A percentile compares a stretch with the other conserved stretches of the same genome.
Evolutionary conservation across 1,140 invertebrate species (phyloP).

Genomic region (Dreissena rostriformis): DNA sequence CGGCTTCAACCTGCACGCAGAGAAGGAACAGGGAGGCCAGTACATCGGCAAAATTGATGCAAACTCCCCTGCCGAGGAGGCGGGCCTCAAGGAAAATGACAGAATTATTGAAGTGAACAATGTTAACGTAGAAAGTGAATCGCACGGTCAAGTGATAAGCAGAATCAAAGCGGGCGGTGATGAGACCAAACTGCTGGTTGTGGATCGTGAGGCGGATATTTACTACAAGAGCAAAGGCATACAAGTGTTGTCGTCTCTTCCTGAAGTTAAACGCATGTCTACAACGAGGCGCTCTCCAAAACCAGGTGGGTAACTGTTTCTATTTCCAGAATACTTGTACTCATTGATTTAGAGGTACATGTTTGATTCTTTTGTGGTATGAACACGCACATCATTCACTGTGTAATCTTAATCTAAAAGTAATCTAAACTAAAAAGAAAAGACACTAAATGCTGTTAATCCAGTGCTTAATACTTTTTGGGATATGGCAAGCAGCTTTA

Average conservation of each 20-base stretch:
- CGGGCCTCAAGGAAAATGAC: constrained; percentile 95
- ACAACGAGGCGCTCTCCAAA: constrained; percentile 9
- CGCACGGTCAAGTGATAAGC: constrained; percentile 90
- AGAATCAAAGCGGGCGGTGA: constrained; percentile 89
- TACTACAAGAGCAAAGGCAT: constrained; percentile 87
- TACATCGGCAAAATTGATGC: constrained; percentile 98
- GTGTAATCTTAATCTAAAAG: no score
- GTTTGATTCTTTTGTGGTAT: no score
- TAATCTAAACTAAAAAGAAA: no score
- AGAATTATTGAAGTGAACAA: constrained; percentile 89
- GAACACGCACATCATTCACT: no score
- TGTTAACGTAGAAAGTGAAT: constrained; percentile 91
- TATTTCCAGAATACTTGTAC: no score
- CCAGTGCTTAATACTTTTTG: no score
- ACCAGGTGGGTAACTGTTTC: background rate
- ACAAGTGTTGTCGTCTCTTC: constrained; percentile 84
- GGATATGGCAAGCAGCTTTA: no score
- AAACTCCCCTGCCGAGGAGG: constrained; percentile 93
- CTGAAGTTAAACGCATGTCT: constrained; percentile 80
- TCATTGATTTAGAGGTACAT: no score
- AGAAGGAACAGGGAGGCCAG: constrained; percentile 96
- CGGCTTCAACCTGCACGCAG: constrained; percentile 98
- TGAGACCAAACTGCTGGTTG: constrained; percentile 94
- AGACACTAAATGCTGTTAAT: no score
- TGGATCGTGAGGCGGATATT: constrained; percentile 90